Percentiles rank a stretch among this genome's conserved stretches.
Evolutionary conservation across 2,797 vertebrate genomes (phyloP).

Genomic region (Galagoides demidoff): DNA sequence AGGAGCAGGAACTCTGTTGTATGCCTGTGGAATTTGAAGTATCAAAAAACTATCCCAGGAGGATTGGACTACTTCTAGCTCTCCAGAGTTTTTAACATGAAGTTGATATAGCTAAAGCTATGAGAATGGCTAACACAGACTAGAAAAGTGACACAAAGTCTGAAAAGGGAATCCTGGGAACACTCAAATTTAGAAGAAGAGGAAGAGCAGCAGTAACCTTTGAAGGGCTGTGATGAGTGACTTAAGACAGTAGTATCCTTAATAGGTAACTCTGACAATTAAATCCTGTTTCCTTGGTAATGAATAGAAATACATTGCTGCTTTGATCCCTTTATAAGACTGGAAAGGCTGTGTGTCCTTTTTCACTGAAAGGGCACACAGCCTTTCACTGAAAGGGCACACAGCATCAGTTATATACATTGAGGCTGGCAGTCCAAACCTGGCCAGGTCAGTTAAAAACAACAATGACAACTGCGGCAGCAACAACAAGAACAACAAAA

Average conservation of each 20-base stretch:
- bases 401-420: too few species aligned
- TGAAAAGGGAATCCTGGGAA: neutral
- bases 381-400: neutral
- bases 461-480: too few species aligned
- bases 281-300: conserved; percentile 12
- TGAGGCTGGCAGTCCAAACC: too few species aligned
- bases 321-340: neutral
- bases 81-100: neutral
- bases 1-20: neutral
- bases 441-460: too few species aligned
- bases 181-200: neutral
- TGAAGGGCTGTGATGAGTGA: neutral
- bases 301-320: conserved; percentile 15
- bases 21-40: neutral
- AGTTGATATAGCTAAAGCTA: neutral
- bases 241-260: neutral
- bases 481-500: too few species aligned
- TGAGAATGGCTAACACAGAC: neutral
- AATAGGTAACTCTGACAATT: neutral
- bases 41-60: neutral
- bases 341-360: conserved; percentile 5
- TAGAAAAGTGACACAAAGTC: neutral
- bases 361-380: neutral
- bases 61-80: neutral
- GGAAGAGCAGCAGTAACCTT: neutral